phyloP scores from a whole-genome alignment of 2,888 invertebrate species.

The Empis stercorea region DNA sequence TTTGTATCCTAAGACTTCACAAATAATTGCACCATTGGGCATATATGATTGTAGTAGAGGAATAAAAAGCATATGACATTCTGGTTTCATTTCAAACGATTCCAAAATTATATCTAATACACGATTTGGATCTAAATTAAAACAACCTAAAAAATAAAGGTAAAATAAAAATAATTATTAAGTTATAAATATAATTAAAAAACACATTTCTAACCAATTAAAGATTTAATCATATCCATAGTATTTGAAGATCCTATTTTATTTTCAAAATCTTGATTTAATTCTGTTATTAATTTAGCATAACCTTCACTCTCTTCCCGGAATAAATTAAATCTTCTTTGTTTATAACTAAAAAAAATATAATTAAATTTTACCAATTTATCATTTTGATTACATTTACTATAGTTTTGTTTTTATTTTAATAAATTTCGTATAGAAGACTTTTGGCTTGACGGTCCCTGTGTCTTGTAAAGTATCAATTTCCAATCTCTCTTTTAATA shows the following conservation, averaged over 20 bases:
- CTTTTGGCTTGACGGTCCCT: conserved; percentile 77
- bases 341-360: conserved; percentile 76
- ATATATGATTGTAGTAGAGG: conserved; percentile 77
- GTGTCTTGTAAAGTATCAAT: conserved; percentile 88
- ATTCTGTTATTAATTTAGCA: conserved; percentile 86
- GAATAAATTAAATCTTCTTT: conserved; percentile 96
- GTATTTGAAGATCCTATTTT: conserved; percentile 47
- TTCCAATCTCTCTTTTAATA: conserved; percentile 84
- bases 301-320: conserved; percentile 99
- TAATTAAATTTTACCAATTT: background rate
- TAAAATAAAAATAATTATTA: conserved; percentile 14
- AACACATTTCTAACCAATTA: conserved; percentile 60
- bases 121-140: conserved; percentile 96
- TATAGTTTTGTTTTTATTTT: conserved; percentile 96
- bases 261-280: conserved; percentile 60
- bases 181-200: background rate
- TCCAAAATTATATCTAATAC: conserved; percentile 93
- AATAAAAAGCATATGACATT: conserved; percentile 69
- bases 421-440: conserved; percentile 88
- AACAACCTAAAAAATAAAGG: conserved; percentile 60
- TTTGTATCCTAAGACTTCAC: conserved; percentile 92
- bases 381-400: conserved; percentile 50
- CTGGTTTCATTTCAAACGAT: conserved; percentile 81
- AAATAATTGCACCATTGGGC: conserved; percentile 75
- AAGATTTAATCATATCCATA: conserved; percentile 80